Evolutionary conservation across 2,797 vertebrate species (phyloP).

Genomic region (Yasuhikotakia modesta): DNA sequence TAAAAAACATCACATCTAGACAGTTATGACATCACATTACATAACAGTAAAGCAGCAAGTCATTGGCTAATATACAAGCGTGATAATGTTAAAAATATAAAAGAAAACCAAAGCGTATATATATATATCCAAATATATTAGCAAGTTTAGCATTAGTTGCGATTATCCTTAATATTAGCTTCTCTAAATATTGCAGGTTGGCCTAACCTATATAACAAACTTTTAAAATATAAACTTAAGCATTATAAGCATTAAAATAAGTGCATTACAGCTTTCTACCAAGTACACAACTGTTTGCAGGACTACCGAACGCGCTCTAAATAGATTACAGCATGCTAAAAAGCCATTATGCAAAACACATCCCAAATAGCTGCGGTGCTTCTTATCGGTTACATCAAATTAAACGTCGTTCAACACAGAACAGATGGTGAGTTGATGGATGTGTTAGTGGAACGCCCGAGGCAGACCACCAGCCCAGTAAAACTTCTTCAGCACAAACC

Average conservation of each 20-base stretch:
- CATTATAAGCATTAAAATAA: too few relatives aligned
- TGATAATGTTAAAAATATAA: not conserved
- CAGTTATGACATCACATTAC: not conserved
- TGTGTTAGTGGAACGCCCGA: constrained; percentile 59
- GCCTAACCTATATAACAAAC: not conserved
- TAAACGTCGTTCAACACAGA: constrained; percentile 23
- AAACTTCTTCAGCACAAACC: constrained; percentile 73
- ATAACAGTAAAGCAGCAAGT: constrained; percentile 31
- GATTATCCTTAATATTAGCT: constrained; percentile 13
- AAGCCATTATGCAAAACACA: constrained; percentile 23
- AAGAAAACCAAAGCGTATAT: not conserved
- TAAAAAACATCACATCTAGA: constrained; percentile 19
- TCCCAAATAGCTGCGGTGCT: constrained; percentile 17
- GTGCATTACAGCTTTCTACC: not conserved
- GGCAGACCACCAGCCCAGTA: constrained; percentile 53
- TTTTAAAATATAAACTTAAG: not conserved
- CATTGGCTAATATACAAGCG: constrained; percentile 26
- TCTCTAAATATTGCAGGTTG: constrained; percentile 1
- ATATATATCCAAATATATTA: not conserved
- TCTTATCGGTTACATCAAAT: constrained; percentile 32
- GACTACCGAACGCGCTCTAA: constrained; percentile 21
- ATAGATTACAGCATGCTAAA: constrained; percentile 38
- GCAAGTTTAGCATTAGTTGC: not conserved
- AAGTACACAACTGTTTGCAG: not conserved
- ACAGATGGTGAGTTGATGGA: constrained; percentile 34